Evolutionary conservation across 2,113 vertebrate species (phyloP).

Genomic region (Perccottus glenii): DNA sequence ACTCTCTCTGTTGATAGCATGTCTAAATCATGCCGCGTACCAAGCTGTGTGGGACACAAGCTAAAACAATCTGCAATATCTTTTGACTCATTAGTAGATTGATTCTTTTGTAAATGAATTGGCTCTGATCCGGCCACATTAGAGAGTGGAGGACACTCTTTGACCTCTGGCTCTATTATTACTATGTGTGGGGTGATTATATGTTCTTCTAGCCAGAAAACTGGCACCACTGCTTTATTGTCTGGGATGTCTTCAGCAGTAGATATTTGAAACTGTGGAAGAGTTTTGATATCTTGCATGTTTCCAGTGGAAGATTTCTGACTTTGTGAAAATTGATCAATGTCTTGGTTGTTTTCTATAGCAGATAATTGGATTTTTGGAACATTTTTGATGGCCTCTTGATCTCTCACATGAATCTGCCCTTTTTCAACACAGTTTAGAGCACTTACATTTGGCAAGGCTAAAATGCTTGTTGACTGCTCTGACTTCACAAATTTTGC

Average conservation of each 20-base stretch:
- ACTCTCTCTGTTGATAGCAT: constrained; percentile 14
- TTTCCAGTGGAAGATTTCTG: neutral
- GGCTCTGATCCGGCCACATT: constrained; percentile 41
- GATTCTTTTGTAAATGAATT: constrained; percentile 37
- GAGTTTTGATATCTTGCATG: neutral
- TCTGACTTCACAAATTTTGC: constrained; percentile 19
- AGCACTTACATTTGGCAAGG: constrained; percentile 17
- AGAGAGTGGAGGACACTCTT: constrained; percentile 49
- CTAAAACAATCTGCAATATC: constrained; percentile 14
- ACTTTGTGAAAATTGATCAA: constrained; percentile 18
- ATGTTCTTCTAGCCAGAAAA: constrained; percentile 44
- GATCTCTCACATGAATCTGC: constrained; percentile 1
- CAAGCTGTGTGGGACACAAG: constrained; percentile 25
- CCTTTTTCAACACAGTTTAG: constrained; percentile 7
- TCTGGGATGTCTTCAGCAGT: constrained; percentile 42
- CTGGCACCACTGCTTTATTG: constrained; percentile 37
- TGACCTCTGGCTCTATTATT: constrained; percentile 60
- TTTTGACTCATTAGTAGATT: constrained; percentile 39
- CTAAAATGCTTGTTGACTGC: constrained; percentile 30
- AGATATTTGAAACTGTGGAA: constrained; percentile 25
- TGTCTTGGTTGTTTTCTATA: constrained; percentile 40
- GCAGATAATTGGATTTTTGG: constrained; percentile 58
- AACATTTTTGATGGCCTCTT: constrained; percentile 47
- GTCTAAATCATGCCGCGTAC: constrained; percentile 37
- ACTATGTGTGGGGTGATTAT: constrained; percentile 60